Evolutionary conservation across 2,797 vertebrate species (phyloP), one percentile per base, ranked within the genome.

Genomic region (Adrianichthys oophorus): DNA sequence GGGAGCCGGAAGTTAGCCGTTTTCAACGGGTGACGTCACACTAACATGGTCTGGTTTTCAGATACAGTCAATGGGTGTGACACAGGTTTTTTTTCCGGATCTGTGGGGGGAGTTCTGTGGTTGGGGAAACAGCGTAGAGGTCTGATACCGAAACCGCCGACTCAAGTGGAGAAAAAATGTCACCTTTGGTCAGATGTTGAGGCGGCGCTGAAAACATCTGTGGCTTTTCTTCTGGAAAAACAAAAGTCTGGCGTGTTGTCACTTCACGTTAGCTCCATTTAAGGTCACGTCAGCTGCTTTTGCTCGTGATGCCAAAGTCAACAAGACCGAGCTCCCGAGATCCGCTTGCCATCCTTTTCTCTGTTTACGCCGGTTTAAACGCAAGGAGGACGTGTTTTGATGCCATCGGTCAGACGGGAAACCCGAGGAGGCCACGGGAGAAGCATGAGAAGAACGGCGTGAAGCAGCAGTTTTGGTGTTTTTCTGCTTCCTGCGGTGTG

Each of bases 401-500:
- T 74, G 74, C 59, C 63, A 68, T 37, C 47, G 46, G 72, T 67
- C 68, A 56, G 67, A 55, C 55, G 55, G 66, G 83, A 74, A 88
- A 87, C 70, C 55, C 0, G 84, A 88, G 65, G 44, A 67, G 65
- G 81, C 66, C 50, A 65, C 13, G 46, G 60, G 72, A 79, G 79
- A 72, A 26, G 79, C 57, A 54, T 59, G 58, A 68, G 55, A 54
- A 71, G 76, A 78, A 75, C 24, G 57, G 68, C 47, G 75, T 70
- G 75, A 84, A 80, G 80, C 73, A 83, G 84, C 87, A 85, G 72
- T 83, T 86, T 85, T 59, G 32, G 32, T 77, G 68, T 80, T 78
- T 87, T 81, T 77, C 85, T 65, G 76, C 72, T 86, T 89, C 85
- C 89, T 86, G 82, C 62, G 70, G 64, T 70, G 70, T 89, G 87